Evolutionary conservation across 2,113 vertebrate species (phyloP).

Genomic region (Nerophis lumbriciformis): DNA sequence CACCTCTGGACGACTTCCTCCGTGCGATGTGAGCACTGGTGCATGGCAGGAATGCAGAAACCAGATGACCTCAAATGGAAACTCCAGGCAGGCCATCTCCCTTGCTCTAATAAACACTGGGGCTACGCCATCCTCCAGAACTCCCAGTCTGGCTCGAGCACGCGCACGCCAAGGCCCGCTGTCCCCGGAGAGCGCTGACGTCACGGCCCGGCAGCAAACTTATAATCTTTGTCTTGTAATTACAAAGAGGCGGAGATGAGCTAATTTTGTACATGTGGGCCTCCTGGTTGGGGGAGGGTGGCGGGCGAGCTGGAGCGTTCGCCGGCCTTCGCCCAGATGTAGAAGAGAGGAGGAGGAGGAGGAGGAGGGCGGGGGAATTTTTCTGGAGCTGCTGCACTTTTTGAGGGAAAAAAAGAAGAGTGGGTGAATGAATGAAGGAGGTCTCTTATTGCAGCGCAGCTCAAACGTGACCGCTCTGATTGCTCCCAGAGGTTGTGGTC

Average conservation of each 20-base stretch:
- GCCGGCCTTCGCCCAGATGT: constrained; percentile 19
- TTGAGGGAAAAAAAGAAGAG: constrained; percentile 8
- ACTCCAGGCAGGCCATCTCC: constrained; percentile 57
- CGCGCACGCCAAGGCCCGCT: constrained; percentile 25
- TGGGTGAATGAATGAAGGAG: constrained; percentile 4
- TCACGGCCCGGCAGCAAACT: constrained; percentile 50
- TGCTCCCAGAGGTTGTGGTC: constrained; percentile 67
- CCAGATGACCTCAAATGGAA: constrained; percentile 72
- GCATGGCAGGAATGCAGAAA: constrained; percentile 66
- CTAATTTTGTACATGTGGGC: constrained; percentile 61
- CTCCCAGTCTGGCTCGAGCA: constrained; percentile 25
- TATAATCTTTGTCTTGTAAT: constrained; percentile 72
- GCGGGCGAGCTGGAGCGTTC: constrained; percentile 7
- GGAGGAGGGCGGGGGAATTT: constrained; percentile 57
- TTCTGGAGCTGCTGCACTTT: constrained; percentile 31
- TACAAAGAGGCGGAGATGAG: constrained; percentile 56
- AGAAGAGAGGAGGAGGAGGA: constrained; percentile 16
- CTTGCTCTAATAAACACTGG: constrained; percentile 51
- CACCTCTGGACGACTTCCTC: constrained; percentile 45
- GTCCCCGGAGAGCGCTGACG: constrained; percentile 22
- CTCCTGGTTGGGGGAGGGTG: constrained; percentile 10
- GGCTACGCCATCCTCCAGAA: constrained; percentile 15
- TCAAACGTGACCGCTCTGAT: constrained; percentile 63
- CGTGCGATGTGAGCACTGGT: constrained; percentile 27
- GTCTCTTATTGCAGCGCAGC: constrained; percentile 50